Conservation (phyloP, 2,888 invertebrate species). For the Apodemia zela region DNA sequence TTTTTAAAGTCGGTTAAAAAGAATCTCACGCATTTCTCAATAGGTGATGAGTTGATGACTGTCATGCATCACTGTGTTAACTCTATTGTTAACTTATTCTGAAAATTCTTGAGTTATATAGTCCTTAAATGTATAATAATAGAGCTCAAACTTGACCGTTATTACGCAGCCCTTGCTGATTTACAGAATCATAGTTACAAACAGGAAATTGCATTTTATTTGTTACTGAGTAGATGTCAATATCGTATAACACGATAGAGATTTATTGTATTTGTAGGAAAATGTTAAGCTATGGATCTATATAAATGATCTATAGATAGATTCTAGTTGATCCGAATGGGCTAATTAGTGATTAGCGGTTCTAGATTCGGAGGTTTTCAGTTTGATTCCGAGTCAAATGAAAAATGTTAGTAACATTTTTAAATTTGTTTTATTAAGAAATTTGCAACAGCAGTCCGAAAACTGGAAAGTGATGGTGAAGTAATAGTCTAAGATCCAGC, state of each 20-base stretch:
- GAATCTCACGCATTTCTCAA: conserved; percentile 12
- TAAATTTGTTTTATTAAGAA: no score
- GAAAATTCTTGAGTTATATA: neutral
- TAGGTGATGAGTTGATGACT: neutral
- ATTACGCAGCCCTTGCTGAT: no score
- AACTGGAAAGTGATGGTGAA: no score
- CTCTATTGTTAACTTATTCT: conserved; percentile 12
- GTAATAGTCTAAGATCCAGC: no score
- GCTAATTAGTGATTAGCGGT: no score
- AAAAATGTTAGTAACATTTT: no score
- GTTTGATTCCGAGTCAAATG: no score
- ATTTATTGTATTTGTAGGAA: neutral
- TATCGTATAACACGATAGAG: neutral
- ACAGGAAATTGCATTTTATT: conserved; percentile 2
- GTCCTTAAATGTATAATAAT: neutral
- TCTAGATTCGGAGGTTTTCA: no score
- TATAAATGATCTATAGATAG: no score
- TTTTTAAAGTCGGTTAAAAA: neutral
- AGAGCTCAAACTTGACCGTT: neutral
- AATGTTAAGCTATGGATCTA: neutral
- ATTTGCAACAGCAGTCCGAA: no score
- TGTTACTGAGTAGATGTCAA: neutral
- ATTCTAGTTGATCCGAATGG: no score
- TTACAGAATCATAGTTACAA: neutral
- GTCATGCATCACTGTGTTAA: neutral